These are phyloP conservation scores for Ylistrum balloti DNA, from an alignment of 1,140 invertebrate species.

Conservation along the genomic window DNA sequence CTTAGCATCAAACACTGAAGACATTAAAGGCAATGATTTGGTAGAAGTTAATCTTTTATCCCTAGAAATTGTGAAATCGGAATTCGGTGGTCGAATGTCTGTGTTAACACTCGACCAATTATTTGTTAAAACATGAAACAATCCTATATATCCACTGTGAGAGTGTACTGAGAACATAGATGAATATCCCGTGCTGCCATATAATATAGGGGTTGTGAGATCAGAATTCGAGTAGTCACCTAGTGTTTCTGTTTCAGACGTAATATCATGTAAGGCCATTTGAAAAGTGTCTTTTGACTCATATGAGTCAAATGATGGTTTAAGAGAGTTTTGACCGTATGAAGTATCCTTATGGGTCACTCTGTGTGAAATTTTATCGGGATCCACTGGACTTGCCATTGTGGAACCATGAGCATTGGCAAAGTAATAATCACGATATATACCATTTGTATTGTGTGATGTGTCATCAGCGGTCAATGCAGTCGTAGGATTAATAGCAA, in stretches of 20 bases:
- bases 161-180: background rate
- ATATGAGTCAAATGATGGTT: background rate
- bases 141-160: background rate
- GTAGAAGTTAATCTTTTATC: background rate
- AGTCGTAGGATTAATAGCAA: background rate
- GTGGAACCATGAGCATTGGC: too few relatives aligned
- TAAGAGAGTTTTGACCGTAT: background rate
- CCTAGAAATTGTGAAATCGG: too few relatives aligned
- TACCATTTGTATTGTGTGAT: too few relatives aligned
- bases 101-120: background rate
- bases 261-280: background rate
- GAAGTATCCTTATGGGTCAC: background rate
- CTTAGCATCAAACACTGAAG: background rate
- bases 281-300: too few relatives aligned
- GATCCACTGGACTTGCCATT: too few relatives aligned
- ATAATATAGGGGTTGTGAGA: background rate
- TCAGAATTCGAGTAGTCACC: background rate
- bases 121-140: background rate
- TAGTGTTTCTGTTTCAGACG: background rate
- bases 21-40: background rate
- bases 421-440: too few relatives aligned
- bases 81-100: background rate
- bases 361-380: too few relatives aligned
- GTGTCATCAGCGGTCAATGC: too few relatives aligned
- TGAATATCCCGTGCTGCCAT: background rate